phyloP scores from a whole-genome alignment of 2,113 vertebrate genomes.

The Percopsis transmontana region DNA sequence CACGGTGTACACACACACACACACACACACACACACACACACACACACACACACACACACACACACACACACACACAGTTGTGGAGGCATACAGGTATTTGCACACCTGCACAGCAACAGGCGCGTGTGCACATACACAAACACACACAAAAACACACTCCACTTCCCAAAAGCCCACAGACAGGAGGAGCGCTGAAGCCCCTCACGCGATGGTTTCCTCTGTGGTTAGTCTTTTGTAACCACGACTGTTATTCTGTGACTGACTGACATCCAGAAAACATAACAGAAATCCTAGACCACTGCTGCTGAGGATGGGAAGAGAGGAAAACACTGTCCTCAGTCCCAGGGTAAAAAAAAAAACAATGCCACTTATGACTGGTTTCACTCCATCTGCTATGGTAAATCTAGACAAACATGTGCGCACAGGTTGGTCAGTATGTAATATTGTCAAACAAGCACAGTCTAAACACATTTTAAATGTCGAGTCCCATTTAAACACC shows the following conservation, averaged over 20 bases:
- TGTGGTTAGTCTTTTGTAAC: slow-evolving; percentile 26
- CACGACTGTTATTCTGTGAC: slow-evolving; percentile 42
- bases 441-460: too few relatives aligned
- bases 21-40: slow-evolving; percentile 10
- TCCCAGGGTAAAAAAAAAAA: slow-evolving; percentile 29
- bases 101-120: not conserved
- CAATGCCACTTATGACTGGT: slow-evolving; percentile 32
- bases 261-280: slow-evolving; percentile 34
- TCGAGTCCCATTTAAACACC: not conserved
- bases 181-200: not conserved
- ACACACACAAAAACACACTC: slow-evolving; percentile 8
- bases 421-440: too few relatives aligned
- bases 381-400: not conserved
- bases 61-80: not conserved
- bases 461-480: too few relatives aligned
- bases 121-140: not conserved
- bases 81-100: not conserved
- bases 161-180: not conserved
- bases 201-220: slow-evolving; percentile 53
- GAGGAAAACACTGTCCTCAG: slow-evolving; percentile 53
- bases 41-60: slow-evolving; percentile 17
- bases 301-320: not conserved
- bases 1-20: not conserved
- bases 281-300: slow-evolving; percentile 28
- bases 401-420: too few relatives aligned